Conservation (phyloP, 2,888 invertebrate genomes). For the Macrophya alboannulata region DNA sequence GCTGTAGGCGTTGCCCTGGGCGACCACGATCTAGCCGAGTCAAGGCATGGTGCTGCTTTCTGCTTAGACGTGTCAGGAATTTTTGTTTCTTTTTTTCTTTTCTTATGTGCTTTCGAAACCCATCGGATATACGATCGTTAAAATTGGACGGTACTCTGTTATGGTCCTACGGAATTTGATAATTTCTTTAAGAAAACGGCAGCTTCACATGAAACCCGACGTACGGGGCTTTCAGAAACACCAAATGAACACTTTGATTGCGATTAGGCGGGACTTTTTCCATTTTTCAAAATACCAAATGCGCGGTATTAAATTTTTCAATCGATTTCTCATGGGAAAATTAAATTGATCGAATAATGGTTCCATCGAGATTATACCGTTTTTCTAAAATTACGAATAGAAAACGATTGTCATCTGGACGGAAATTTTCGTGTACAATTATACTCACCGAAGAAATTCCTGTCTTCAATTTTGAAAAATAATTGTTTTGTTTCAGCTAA, state of each 20-base stretch:
- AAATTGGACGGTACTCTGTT: not conserved
- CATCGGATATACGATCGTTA: not conserved
- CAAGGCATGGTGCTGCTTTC: slow-evolving; percentile 22
- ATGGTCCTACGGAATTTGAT: slow-evolving; percentile 73
- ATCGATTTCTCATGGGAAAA: no score
- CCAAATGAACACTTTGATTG: no score
- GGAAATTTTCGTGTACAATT: no score
- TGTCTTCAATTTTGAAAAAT: no score
- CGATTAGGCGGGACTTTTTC: slow-evolving; percentile 37
- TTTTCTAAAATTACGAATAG: no score
- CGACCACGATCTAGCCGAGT: slow-evolving; percentile 13
- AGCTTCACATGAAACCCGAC: slow-evolving; percentile 54
- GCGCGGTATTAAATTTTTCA: no score
- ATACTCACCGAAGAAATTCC: no score
- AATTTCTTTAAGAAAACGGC: slow-evolving; percentile 65
- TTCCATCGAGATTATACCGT: no score
- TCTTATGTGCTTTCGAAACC: slow-evolving; percentile 10
- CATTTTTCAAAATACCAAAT: not conserved
- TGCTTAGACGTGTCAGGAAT: slow-evolving; percentile 20
- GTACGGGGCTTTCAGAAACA: slow-evolving; percentile 52
- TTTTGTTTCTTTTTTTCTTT: not conserved
- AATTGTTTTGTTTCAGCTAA: no score
- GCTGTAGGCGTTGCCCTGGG: slow-evolving; percentile 30
- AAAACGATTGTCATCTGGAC: no score
- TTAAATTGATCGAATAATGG: no score